A percentile compares a stretch with the other conserved stretches of the same genome.
Conservation (phyloP, 2,888 invertebrate species). For the Stomorhina lunata region DNA sequence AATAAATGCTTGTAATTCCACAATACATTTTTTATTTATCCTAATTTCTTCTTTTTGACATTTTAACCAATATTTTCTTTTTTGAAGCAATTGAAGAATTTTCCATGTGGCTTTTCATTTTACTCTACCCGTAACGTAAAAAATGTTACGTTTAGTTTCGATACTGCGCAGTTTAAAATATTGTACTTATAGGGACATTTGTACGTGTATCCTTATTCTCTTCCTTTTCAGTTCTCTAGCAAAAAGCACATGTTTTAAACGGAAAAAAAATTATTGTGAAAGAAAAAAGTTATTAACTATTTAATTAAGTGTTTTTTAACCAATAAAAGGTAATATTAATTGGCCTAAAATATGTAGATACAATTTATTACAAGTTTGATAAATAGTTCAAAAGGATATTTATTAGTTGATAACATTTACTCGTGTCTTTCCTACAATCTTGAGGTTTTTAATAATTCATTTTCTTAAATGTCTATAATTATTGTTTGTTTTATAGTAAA, state of each 20-base stretch:
- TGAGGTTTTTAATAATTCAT: too few species aligned
- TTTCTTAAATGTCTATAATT: too few species aligned
- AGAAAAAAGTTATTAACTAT: conserved; percentile 27
- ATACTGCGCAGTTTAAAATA: conserved; percentile 64
- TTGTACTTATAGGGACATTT: conserved; percentile 16
- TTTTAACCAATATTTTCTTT: background rate
- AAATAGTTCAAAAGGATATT: too few species aligned
- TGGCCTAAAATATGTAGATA: background rate
- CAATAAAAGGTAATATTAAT: background rate
- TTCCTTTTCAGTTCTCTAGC: conserved; percentile 30
- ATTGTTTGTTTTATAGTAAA: too few species aligned
- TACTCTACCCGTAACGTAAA: conserved; percentile 29
- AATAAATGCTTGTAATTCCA: too few species aligned
- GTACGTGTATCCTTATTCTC: conserved; percentile 44
- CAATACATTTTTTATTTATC: conserved; percentile 3
- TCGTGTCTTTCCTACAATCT: too few species aligned
- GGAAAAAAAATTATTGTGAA: background rate
- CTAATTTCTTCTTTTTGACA: conserved; percentile 7
- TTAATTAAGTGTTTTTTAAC: conserved; percentile 13
- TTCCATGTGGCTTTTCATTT: conserved; percentile 43
- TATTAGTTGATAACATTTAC: too few species aligned
- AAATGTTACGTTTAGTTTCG: conserved; percentile 11
- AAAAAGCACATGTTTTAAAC: conserved; percentile 62
- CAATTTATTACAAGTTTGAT: background rate
- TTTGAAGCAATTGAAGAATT: background rate